These are phyloP conservation scores for Eriosoma lanigerum DNA, from an alignment of 1,140 invertebrate genomes.

Conservation along the genomic window DNA sequence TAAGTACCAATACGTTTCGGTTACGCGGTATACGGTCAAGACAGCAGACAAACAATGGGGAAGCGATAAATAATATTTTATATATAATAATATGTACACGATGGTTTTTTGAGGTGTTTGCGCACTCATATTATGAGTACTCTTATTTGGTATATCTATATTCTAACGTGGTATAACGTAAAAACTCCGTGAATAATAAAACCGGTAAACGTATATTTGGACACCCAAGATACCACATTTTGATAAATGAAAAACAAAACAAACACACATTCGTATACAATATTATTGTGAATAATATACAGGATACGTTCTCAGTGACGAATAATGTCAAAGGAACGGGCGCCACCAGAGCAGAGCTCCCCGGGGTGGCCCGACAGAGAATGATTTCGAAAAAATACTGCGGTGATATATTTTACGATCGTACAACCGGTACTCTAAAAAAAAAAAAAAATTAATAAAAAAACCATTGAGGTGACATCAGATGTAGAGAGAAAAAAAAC, in stretches of 20 bases:
- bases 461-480: too few relatives aligned
- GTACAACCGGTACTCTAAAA: conserved; percentile 20
- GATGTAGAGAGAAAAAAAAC: too few relatives aligned
- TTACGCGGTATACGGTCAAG: too few relatives aligned
- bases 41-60: too few relatives aligned
- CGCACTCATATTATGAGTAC: too few relatives aligned
- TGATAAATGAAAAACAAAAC: not conserved
- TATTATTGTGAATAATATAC: not conserved
- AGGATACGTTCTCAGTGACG: not conserved
- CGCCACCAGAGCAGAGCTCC: conserved; percentile 11
- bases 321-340: conserved; percentile 14
- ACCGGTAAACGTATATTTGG: conserved; percentile 44
- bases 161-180: too few relatives aligned
- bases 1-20: too few relatives aligned
- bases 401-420: conserved; percentile 24
- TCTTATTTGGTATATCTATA: not conserved
- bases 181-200: not conserved
- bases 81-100: too few relatives aligned
- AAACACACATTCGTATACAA: not conserved
- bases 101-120: too few relatives aligned
- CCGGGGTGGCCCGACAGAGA: conserved; percentile 26
- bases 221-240: not conserved
- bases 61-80: too few relatives aligned
- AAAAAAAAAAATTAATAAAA: not conserved
- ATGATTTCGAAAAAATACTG: not conserved